These are phyloP conservation scores for Pristionchus entomophagus DNA, from an alignment of 2,888 invertebrate genomes.

Conservation along the genomic window DNA sequence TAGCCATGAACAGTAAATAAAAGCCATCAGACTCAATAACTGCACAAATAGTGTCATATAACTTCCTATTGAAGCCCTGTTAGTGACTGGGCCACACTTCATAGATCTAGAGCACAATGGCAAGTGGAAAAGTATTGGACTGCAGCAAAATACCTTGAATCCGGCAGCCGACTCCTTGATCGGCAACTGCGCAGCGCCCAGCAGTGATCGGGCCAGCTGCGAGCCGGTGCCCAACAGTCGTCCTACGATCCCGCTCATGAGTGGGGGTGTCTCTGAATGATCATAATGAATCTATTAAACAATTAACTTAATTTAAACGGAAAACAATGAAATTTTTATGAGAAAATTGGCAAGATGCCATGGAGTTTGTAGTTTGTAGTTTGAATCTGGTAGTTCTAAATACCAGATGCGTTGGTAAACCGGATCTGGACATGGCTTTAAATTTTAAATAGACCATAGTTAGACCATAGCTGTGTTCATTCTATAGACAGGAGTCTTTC, in stretches of 20 bases:
- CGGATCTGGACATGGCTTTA: too few relatives aligned
- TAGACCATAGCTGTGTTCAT: too few relatives aligned
- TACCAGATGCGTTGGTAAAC: not conserved
- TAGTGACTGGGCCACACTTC: too few relatives aligned
- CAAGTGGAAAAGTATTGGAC: not conserved
- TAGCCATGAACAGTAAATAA: too few relatives aligned
- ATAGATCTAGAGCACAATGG: too few relatives aligned
- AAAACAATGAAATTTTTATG: not conserved
- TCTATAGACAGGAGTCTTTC: too few relatives aligned
- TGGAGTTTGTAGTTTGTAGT: too few relatives aligned
- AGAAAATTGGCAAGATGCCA: not conserved
- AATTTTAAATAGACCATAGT: too few relatives aligned
- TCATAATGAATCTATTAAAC: not conserved
- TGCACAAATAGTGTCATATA: too few relatives aligned
- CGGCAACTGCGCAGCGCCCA: slow-evolving; percentile 28
- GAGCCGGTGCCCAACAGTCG: not conserved
- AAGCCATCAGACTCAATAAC: too few relatives aligned
- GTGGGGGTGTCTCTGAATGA: not conserved
- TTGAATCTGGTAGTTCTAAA: not conserved
- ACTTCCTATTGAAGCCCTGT: too few relatives aligned
- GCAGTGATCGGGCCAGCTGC: slow-evolving; percentile 39
- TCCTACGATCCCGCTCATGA: slow-evolving; percentile 39
- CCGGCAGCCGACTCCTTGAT: slow-evolving; percentile 43
- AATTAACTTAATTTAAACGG: not conserved
- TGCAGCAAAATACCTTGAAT: slow-evolving; percentile 34